A percentile compares a stretch with the other conserved stretches of the same genome.
Conservation (phyloP, 2,888 invertebrate genomes). For the Sarcophaga subvicina region DNA sequence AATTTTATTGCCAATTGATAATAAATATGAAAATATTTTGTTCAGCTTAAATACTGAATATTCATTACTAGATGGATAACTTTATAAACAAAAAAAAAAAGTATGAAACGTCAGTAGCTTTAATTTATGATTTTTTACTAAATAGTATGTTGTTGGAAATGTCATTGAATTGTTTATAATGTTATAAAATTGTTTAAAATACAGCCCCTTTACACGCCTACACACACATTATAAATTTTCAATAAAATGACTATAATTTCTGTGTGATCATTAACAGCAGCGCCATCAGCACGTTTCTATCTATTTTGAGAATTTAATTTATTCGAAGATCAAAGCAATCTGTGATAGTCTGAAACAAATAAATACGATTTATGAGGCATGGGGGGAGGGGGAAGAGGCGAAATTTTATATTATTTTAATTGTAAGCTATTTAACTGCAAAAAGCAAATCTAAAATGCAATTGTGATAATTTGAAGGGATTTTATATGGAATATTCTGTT, state of each 20-base stretch:
- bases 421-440: neutral
- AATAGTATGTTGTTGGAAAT: conserved; percentile 50
- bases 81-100: too few relatives aligned
- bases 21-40: too few relatives aligned
- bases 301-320: conserved; percentile 39
- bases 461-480: neutral
- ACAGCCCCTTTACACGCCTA: conserved; percentile 51
- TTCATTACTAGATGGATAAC: too few relatives aligned
- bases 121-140: conserved; percentile 41
- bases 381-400: neutral
- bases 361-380: conserved; percentile 37
- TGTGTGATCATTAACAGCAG: conserved; percentile 59
- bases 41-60: too few relatives aligned
- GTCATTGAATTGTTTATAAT: conserved; percentile 50
- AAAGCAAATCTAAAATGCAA: neutral
- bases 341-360: neutral
- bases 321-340: conserved; percentile 61
- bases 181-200: conserved; percentile 20
- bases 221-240: conserved; percentile 52
- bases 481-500: neutral
- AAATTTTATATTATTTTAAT: conserved; percentile 32
- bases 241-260: conserved; percentile 66
- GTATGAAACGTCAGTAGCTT: too few relatives aligned
- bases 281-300: conserved; percentile 53
- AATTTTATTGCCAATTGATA: too few relatives aligned